Percentiles rank a stretch among this genome's conserved stretches.
Conservation (phyloP, 2,888 invertebrate genomes). For the Dynastes tityus region DNA sequence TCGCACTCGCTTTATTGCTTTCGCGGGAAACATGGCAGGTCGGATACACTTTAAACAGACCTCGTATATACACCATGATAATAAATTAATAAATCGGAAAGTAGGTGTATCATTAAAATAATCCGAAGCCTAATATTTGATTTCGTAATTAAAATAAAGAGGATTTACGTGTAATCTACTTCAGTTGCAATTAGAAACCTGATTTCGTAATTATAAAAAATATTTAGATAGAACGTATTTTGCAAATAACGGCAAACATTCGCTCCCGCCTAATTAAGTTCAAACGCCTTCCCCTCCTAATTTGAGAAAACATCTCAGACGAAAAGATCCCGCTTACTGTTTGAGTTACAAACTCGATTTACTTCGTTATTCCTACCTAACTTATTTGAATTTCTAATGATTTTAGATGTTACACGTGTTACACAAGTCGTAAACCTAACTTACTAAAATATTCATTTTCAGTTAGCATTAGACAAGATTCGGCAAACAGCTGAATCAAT, state of each 20-base stretch:
- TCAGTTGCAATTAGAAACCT: too few relatives aligned
- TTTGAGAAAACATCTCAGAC: background rate
- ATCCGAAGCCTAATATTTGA: too few relatives aligned
- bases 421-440: conserved; percentile 7
- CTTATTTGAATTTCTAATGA: conserved; percentile 36
- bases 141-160: too few relatives aligned
- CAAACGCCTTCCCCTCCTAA: background rate
- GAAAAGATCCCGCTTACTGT: conserved; percentile 5
- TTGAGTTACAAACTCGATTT: conserved; percentile 25
- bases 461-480: background rate
- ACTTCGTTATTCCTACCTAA: conserved; percentile 6
- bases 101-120: too few relatives aligned
- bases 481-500: conserved; percentile 28
- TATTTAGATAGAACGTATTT: too few relatives aligned
- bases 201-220: too few relatives aligned
- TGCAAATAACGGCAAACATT: background rate
- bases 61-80: too few relatives aligned
- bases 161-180: too few relatives aligned
- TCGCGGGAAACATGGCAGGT: too few relatives aligned
- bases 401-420: conserved; percentile 29
- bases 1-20: too few relatives aligned
- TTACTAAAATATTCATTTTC: conserved; percentile 37
- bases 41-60: too few relatives aligned
- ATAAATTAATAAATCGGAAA: too few relatives aligned
- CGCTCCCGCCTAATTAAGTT: background rate